Percentiles rank a stretch among this genome's conserved stretches.
These are phyloP conservation scores for Calonectris borealis DNA, from an alignment of 2,113 vertebrate species.

Conservation along the genomic window DNA sequence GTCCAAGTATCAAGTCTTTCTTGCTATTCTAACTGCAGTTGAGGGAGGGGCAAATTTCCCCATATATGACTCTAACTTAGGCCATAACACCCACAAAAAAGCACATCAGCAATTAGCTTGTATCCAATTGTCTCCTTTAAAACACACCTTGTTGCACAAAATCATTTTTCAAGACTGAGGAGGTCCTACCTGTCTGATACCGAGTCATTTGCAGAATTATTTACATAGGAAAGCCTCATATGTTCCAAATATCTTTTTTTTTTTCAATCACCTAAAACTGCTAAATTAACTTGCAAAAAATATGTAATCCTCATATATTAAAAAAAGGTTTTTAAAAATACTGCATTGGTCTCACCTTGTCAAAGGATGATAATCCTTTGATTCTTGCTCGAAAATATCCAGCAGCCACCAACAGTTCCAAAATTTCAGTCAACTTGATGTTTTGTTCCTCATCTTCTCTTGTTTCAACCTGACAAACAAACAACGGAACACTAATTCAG, in stretches of 20 bases:
- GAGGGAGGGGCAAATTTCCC: neutral
- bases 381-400: slow-evolving; percentile 97
- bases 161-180: neutral
- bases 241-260: neutral
- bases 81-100: neutral
- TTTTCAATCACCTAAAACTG: neutral
- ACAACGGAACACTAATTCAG: neutral
- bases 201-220: neutral
- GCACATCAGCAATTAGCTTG: neutral
- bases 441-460: slow-evolving; percentile 97
- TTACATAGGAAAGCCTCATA: neutral
- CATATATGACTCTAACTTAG: neutral
- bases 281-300: neutral
- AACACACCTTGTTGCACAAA: neutral
- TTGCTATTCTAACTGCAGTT: neutral
- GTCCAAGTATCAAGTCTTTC: neutral
- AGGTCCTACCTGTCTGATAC: neutral
- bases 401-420: slow-evolving; percentile 94
- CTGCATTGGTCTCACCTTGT: slow-evolving; percentile 81
- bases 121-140: neutral
- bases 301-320: neutral
- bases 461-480: slow-evolving; percentile 85
- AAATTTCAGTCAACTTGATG: slow-evolving; percentile 90
- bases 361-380: slow-evolving; percentile 94
- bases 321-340: neutral